A percentile compares a stretch with the other conserved stretches of the same genome.
phyloP scores from a whole-genome alignment of 2,888 invertebrate genomes.

The Leptinotarsa rubiginosa region DNA sequence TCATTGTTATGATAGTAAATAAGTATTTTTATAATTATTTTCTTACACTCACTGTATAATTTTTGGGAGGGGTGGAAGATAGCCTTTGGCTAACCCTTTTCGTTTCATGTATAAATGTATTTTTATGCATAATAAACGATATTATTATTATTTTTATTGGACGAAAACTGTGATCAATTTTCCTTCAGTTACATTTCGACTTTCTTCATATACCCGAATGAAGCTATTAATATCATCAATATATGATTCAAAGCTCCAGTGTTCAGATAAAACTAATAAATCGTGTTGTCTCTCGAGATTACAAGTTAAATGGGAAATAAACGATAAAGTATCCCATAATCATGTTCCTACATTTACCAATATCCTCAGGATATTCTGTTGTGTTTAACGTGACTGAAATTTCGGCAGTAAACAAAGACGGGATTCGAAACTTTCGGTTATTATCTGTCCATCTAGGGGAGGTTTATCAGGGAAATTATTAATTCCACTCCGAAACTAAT shows the following conservation, averaged over 20 bases:
- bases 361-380: constrained; percentile 54
- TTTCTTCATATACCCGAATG: too few species aligned
- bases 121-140: too few species aligned
- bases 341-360: constrained; percentile 16
- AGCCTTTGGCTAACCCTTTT: too few species aligned
- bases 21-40: too few species aligned
- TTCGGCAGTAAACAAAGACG: constrained; percentile 39
- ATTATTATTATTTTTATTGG: too few species aligned
- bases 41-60: too few species aligned
- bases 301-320: neutral
- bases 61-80: too few species aligned
- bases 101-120: too few species aligned
- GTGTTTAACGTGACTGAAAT: constrained; percentile 54
- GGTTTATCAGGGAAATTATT: neutral
- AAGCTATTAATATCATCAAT: neutral
- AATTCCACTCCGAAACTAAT: neutral
- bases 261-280: constrained; percentile 1
- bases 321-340: constrained; percentile 1
- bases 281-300: neutral
- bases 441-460: neutral
- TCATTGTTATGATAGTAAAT: too few species aligned
- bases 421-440: constrained; percentile 35
- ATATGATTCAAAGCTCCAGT: neutral
- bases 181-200: too few species aligned
- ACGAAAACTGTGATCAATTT: too few species aligned